Conservation (phyloP, 2,113 vertebrate species). For the Phasianus colchicus region DNA sequence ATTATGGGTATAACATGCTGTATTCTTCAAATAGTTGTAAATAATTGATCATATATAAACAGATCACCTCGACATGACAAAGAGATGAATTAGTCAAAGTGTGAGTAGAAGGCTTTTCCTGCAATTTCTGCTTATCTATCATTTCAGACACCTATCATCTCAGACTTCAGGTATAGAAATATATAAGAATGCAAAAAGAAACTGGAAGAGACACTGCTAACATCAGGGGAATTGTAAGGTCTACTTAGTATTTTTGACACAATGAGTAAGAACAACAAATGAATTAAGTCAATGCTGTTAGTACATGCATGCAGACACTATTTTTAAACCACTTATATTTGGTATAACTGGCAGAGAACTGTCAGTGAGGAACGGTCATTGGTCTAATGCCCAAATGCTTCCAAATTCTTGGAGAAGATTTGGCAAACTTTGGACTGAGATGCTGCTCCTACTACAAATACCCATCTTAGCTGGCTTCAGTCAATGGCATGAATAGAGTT, state of each 20-base stretch:
- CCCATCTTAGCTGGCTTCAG: background rate
- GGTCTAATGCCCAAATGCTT: background rate
- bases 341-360: background rate
- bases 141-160: background rate
- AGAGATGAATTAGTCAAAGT: background rate
- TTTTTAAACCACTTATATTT: background rate
- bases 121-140: background rate
- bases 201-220: background rate
- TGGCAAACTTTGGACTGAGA: fast-evolving
- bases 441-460: background rate
- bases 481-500: background rate
- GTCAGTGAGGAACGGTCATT: background rate
- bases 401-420: background rate
- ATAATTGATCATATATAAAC: background rate
- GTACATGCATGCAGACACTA: background rate
- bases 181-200: background rate
- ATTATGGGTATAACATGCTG: background rate
- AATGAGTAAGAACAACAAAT: background rate
- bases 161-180: background rate
- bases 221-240: background rate
- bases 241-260: background rate
- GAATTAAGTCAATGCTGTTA: background rate
- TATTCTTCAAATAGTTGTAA: background rate
- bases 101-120: background rate
- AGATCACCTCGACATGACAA: background rate